Evolutionary conservation across 2,888 invertebrate genomes (phyloP), one percentile per base, ranked within the genome.

Genomic region (Dicyrtoma fusca): DNA sequence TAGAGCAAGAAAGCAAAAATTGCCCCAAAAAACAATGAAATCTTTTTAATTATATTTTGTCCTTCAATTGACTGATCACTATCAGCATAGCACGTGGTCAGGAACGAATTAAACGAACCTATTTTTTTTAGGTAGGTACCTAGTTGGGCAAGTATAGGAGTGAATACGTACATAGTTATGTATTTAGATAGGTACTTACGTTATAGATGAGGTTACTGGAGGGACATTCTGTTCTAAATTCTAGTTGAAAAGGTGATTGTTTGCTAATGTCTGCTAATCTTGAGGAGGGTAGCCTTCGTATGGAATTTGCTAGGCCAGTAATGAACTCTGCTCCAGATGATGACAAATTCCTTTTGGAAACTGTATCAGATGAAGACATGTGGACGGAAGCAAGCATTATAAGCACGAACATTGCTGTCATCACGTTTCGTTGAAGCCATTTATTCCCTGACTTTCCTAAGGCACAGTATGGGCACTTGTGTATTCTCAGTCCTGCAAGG

Each of bases 191-290:
- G n/a, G n/a, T n/a, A 77, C 78, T 80, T 76, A 80, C 80, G 64
- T 76, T 75, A 69, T 76, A 74, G 53, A 80, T 71, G 47, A 80
- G 74, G 73, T 78, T 80, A 62, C 77, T 77, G 49, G 76, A 78
- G 14, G 78, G 74, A 57, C 80, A 80, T 1, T 74, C 74, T 17
- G 80, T 80, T 64, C 78, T 71, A 42, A 77, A 80, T 57, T 76
- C 75, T 5, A 80, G 70, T 62, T 76, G 72, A 62, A 78, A 77
- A 11, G 75, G 76, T 59, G 74, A 74, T 77, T 23, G 72, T 70
- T 49, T 74, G 71, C 49, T 75, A 59, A 47, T 71, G 47, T 19
- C 72, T 72, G 25, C 74, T 61, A 34, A 70, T 34, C 26, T 71
- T 65, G 42, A 76, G 71, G 55, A 73, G 74, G n/a, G 77, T 74